Base-by-base conservation (phyloP, 2,888 invertebrate species). In the Drosophila hawaiiensis region DNA sequence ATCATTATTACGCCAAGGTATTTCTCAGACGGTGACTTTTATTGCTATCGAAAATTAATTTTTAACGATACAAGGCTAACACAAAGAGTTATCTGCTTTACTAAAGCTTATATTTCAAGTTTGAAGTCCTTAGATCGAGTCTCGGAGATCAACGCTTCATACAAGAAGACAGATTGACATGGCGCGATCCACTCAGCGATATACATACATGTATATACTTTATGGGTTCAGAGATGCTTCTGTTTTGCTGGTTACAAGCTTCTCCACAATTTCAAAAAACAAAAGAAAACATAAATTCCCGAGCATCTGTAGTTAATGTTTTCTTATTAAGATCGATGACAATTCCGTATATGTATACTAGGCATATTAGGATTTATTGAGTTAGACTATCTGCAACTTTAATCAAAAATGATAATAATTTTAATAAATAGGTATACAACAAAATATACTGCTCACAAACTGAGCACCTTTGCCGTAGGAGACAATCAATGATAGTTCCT, bases 381-480 rank as follows among this genome's bases (percentile, higher is more conserved):
- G 55, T 28, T 55, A 37, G 55, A 55, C 37, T n/a, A 55, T 55
- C 37, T 37, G 35, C 35, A 35, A 25, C 6, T 55, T 6, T 55
- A 22, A 35, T 35, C 10, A 35, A 54, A 54, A 35, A 25, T 35
- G 2, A 54, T 54, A 35, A 35, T 3, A 19, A 35, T 35, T 35
- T 19, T 6, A 19, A 4, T 16, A 47, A 22, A 47, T 47, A 47
- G 41, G 2, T 14, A 19, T 31, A 16, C 5, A 37, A 16, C 0
- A 37, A 37, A 41, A 41, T 2, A 41, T 3, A 19, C 10, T n/a
- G n/a, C 19, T n/a, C 5, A 47, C 16, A 9, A 25, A 25, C 22
- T 47, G 4, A 16, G 25, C 16, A 25, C 47, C 22, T 25, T 47
- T 47, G 22, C 16, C 16, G 22, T 16, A 25, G 22, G 25, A 25